A percentile compares a stretch with the other conserved stretches of the same genome.
phyloP scores from a whole-genome alignment of 2,888 invertebrate species.

The Tipula helvola region DNA sequence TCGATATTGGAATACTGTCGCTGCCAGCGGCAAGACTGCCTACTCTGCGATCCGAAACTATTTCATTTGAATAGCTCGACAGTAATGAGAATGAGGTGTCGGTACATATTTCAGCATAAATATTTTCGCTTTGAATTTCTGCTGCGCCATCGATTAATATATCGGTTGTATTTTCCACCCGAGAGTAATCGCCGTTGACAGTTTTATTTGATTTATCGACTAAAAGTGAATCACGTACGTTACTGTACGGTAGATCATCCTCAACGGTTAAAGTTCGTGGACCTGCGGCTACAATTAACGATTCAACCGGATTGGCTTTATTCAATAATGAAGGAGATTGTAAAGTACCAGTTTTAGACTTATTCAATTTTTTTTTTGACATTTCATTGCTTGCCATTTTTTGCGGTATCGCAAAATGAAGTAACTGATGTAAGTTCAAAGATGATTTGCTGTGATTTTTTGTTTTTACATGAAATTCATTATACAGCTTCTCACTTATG shows the following conservation, averaged over 20 bases:
- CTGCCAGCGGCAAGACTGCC: not conserved
- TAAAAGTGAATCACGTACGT: slow-evolving; percentile 52
- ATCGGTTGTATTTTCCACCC: not conserved
- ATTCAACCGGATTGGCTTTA: not conserved
- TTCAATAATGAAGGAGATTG: not conserved
- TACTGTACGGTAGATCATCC: slow-evolving; percentile 57
- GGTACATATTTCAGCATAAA: slow-evolving; percentile 56
- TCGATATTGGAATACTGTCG: not conserved
- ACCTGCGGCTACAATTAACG: not conserved
- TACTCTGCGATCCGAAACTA: slow-evolving; percentile 21
- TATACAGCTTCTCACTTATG: slow-evolving; percentile 55
- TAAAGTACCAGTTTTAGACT: slow-evolving; percentile 1
- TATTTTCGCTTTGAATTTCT: slow-evolving; percentile 40
- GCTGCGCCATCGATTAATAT: slow-evolving; percentile 23
- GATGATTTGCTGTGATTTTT: slow-evolving; percentile 52
- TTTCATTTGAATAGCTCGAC: not conserved
- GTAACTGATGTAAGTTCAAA: slow-evolving; percentile 40
- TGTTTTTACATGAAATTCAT: slow-evolving; percentile 59
- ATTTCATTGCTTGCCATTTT: slow-evolving; percentile 43
- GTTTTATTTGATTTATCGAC: slow-evolving; percentile 16
- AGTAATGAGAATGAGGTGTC: slow-evolving; percentile 19
- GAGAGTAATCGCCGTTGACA: not conserved
- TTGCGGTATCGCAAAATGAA: slow-evolving; percentile 32
- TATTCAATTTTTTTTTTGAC: slow-evolving; percentile 29
- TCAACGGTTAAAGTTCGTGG: slow-evolving; percentile 23